Conservation (phyloP, 2,113 vertebrate species). For the Stigmatopora nigra region DNA sequence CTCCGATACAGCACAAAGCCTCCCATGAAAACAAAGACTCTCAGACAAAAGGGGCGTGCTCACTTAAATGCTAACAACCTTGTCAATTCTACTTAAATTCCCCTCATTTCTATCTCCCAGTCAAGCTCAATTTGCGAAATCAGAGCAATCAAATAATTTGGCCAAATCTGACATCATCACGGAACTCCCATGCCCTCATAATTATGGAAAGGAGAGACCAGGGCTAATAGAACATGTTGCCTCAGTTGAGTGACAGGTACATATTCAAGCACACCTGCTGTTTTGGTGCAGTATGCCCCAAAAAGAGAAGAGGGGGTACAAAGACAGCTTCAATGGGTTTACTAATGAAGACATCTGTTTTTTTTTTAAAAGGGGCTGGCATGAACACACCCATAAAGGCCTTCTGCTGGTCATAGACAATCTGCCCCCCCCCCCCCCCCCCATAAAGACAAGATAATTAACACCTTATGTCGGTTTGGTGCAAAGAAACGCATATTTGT, state of each 20-base stretch:
- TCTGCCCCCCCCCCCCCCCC: not conserved
- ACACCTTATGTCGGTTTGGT: slow-evolving; percentile 21
- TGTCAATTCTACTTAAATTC: not conserved
- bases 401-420: slow-evolving; percentile 28
- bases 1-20: slow-evolving; percentile 8
- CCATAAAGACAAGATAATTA: slow-evolving; percentile 36
- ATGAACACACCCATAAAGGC: slow-evolving; percentile 32
- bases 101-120: not conserved
- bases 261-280: slow-evolving; percentile 40
- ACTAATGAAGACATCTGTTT: slow-evolving; percentile 53
- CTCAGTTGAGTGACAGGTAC: slow-evolving; percentile 31
- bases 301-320: slow-evolving; percentile 21
- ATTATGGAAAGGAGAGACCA: slow-evolving; percentile 12
- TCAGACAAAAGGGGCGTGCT: not conserved
- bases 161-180: slow-evolving; percentile 7
- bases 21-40: slow-evolving; percentile 11
- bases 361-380: slow-evolving; percentile 23
- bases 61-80: not conserved
- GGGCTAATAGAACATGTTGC: not conserved
- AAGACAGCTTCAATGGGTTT: slow-evolving; percentile 46
- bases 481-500: not conserved
- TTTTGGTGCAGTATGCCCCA: slow-evolving; percentile 22
- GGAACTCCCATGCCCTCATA: slow-evolving; percentile 23
- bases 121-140: slow-evolving; percentile 16
- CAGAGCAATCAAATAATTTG: slow-evolving; percentile 22